Percentiles rank a stretch among this genome's conserved stretches.
These are phyloP conservation scores for Oriolus oriolus DNA, from an alignment of 2,113 vertebrate species.

Conservation along the genomic window DNA sequence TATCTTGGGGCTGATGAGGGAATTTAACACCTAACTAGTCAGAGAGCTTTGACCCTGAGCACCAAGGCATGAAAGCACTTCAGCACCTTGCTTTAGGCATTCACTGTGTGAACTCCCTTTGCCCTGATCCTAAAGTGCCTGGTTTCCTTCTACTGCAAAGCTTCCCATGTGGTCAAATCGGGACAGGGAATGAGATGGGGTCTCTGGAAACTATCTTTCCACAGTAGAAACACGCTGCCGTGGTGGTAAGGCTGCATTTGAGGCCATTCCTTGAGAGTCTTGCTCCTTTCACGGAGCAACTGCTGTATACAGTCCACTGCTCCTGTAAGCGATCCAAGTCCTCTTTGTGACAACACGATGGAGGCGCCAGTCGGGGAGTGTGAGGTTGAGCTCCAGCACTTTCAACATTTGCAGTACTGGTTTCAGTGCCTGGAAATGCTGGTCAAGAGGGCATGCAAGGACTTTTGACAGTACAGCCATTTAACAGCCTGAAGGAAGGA, in stretches of 20 bases:
- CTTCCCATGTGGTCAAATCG: neutral
- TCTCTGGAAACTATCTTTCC: neutral
- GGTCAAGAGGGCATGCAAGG: neutral
- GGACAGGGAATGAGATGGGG: neutral
- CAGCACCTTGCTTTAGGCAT: neutral
- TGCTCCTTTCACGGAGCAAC: neutral
- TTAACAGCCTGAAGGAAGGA: neutral
- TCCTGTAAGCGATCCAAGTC: neutral
- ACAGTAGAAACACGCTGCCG: accelerated
- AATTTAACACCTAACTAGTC: neutral
- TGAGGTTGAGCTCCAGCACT: neutral
- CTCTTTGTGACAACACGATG: neutral
- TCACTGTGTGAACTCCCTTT: neutral
- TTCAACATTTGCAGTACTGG: neutral
- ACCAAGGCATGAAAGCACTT: neutral
- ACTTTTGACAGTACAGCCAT: neutral
- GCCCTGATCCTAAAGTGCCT: neutral
- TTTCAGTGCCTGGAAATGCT: neutral
- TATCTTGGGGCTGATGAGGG: neutral
- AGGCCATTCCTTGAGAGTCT: neutral
- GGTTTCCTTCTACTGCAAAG: neutral
- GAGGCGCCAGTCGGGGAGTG: neutral
- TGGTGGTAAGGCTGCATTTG: neutral
- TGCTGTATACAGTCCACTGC: neutral
- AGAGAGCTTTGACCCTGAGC: neutral